These are phyloP conservation scores for Lycophotia porphyrea DNA, from an alignment of 2,888 invertebrate species.

Conservation along the genomic window DNA sequence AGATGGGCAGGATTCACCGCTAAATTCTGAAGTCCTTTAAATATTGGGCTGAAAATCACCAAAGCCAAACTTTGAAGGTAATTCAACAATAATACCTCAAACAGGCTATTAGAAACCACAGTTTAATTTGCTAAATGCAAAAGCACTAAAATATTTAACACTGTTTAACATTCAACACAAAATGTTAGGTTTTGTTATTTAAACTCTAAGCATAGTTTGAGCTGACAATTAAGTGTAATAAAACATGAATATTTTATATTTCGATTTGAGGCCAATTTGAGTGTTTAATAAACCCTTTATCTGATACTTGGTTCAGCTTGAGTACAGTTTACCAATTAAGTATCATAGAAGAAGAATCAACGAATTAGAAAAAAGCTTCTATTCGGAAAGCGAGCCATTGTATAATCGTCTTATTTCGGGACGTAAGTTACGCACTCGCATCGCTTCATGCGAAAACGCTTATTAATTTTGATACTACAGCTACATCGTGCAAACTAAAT, in stretches of 20 bases:
- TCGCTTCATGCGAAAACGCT: background rate
- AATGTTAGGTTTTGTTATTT: conserved; percentile 27
- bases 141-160: conserved; percentile 46
- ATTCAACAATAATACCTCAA: conserved; percentile 1
- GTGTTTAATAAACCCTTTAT: conserved; percentile 66
- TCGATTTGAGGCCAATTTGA: conserved; percentile 60
- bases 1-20: background rate
- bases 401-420: background rate
- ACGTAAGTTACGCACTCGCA: background rate
- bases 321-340: conserved; percentile 59
- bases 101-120: conserved; percentile 14
- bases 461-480: background rate
- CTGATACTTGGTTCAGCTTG: conserved; percentile 49
- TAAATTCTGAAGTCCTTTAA: background rate
- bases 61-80: background rate
- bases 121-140: conserved; percentile 9
- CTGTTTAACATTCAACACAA: conserved; percentile 26
- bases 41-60: background rate
- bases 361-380: background rate
- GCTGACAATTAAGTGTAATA: conserved; percentile 71
- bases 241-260: conserved; percentile 71
- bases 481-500: background rate
- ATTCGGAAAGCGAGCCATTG: background rate
- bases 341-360: background rate
- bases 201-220: conserved; percentile 23